Base-by-base conservation (phyloP, 2,113 vertebrate species). In the Athene cunicularia region DNA sequence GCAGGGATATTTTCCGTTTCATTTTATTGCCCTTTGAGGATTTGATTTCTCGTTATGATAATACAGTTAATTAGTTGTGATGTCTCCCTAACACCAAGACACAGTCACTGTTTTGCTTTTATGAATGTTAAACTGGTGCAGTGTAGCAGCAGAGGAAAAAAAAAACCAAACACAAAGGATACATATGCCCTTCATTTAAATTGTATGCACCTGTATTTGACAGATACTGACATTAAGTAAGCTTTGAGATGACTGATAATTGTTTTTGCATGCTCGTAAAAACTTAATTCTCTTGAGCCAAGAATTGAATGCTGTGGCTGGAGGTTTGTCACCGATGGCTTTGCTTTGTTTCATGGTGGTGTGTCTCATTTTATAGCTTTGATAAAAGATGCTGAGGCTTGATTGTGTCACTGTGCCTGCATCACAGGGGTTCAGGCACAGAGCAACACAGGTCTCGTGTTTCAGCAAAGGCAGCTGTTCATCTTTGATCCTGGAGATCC, bases 1-100 rank as follows among this genome's bases (percentile, higher is more conserved):
- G 91, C 80, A 43, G 60, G 63, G 71, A 75, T 93, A 41, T 84
- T 95, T 97, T 88, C 72, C 2, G 4, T 92, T 90, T 88, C 35
- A 8, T 80, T 89, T 95, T 79, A 89, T 68, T 93, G 58, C 60
- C 56, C 60, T 92, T 77, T 58, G 80, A 91, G 72, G 82, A 64
- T 88, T 80, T 90, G 74, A 60, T 89, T 93, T 96, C 76, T 96
- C 1, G 1, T 92, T 93, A 80, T 21, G 75, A 59, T 94, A 94
- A 79, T 89, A 43, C n/a, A 76, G 62, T 80, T 95, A 91, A 94
- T 96, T 89, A 91, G 76, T 72, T 89, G 76, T 56, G 50, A 67
- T 84, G 20, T 84, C 80, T 86, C 49, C 64, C 52, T 88, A 71
- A 75, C 63, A 92, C 76, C 64, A 75, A 92, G 59, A 59, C 52